Base-by-base conservation (phyloP, 64 coral and sea anemone species). In the Dendrophyllia cribrosa region DNA sequence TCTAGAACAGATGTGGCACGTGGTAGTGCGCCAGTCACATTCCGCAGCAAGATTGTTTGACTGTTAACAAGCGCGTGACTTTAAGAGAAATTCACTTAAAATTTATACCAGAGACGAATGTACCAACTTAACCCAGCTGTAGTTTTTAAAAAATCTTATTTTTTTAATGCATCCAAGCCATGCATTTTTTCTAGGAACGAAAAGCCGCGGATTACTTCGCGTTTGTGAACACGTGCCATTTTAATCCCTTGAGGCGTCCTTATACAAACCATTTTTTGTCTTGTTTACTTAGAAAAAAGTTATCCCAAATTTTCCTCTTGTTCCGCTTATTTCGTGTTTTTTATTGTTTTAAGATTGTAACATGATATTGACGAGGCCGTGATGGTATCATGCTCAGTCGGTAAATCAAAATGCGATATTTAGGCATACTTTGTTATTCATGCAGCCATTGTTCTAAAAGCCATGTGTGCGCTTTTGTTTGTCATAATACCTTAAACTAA, bases 381-480 rank as follows among this genome's bases (percentile, higher is more conserved):
- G n/a, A 53, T 77, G 75, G 49, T 45, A 7, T 55, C 48, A 55
- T n/a, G 10, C 7, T 45, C 4, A 19, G 63, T 43, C 14, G 4
- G 12, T 56, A 56, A 9, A 56, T 56, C 53, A 1, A 9, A 49
- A 22, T 47, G 44, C 67, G 80, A 20, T 68, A 23, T 43, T 79
- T 24, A 44, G 55, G 77, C 77, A 58, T 79, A 79, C 73, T 66
- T 67, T 14, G 44, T 21, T 66, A 22, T 83, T 83, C 53, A 79
- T 49, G 5, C 78, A 64, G 24, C 34, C 17, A 67, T 67, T 66
- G 43, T 84, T 51, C 13, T 47, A 51, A 67, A 68, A 66, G 62
- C 80, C 80, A 84, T 68, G 80, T 84, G 80, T 52, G 80, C 43
- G 59, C 61, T 84, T 66, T 84, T 84, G 80, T 84, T 84, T 84